Evolutionary conservation across 2,113 vertebrate species (phyloP).

Genomic region (Ammospiza caudacuta): DNA sequence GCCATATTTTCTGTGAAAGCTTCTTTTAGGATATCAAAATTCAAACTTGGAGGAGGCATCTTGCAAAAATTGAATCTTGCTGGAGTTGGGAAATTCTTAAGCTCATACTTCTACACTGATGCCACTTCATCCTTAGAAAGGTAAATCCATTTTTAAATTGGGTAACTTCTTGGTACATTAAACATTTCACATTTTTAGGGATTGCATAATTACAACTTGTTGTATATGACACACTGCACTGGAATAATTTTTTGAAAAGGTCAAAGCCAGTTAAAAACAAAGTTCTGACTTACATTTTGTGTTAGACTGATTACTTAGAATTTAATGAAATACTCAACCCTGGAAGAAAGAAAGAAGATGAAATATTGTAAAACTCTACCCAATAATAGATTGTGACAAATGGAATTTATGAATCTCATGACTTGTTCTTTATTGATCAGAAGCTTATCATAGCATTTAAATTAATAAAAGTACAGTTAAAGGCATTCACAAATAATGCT

Average conservation of each 20-base stretch:
- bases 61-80: not conserved
- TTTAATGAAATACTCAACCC: conserved; percentile 20
- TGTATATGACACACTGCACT: not conserved
- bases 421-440: conserved; percentile 71
- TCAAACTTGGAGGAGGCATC: not conserved
- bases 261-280: conserved; percentile 14
- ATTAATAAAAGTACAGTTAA: conserved; percentile 61
- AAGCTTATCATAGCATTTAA: conserved; percentile 47
- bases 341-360: not conserved
- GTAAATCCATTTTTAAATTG: not conserved
- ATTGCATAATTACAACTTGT: not conserved
- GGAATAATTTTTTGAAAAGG: not conserved
- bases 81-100: not conserved
- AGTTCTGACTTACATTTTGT: conserved; percentile 27
- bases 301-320: not conserved
- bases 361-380: not conserved
- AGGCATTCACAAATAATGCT: conserved; percentile 50
- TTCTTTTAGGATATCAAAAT: not conserved
- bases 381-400: conserved; percentile 44
- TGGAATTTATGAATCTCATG: conserved; percentile 61
- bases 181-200: not conserved
- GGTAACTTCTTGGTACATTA: not conserved
- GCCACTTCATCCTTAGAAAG: not conserved
- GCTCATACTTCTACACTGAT: not conserved
- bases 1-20: not conserved